phyloP scores from a whole-genome alignment of 2,797 vertebrate genomes.

The Podarcis siculus region DNA sequence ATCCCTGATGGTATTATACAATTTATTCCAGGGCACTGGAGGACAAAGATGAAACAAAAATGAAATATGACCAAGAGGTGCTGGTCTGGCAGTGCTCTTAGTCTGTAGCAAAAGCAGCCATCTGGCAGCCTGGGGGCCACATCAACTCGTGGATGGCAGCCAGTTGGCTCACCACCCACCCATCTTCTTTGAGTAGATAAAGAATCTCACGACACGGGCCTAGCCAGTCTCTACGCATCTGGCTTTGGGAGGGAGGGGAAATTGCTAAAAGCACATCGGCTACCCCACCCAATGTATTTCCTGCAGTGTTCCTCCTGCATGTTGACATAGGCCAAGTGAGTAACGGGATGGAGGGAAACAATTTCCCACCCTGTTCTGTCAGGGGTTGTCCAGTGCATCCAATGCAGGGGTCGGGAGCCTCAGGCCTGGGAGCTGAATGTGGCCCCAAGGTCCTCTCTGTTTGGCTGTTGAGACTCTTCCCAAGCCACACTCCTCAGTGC shows the following conservation, averaged over 20 bases:
- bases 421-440: neutral
- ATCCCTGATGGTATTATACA: neutral
- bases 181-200: conserved; percentile 17
- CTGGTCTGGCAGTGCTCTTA: conserved; percentile 16
- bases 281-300: neutral
- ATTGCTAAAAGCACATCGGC: neutral
- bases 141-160: conserved; percentile 13
- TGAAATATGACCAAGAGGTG: conserved; percentile 1
- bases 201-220: neutral
- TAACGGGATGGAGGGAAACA: neutral
- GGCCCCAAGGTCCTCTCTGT: too few relatives aligned
- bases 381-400: neutral
- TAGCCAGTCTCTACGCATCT: neutral
- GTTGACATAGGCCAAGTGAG: neutral
- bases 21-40: neutral
- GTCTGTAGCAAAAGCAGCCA: conserved; percentile 13
- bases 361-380: neutral
- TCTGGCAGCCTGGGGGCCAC: neutral
- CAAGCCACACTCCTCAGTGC: too few relatives aligned
- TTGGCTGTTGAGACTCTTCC: too few relatives aligned
- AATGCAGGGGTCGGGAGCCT: neutral
- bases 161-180: neutral
- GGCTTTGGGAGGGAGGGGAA: conserved; percentile 4
- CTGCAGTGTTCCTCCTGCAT: neutral
- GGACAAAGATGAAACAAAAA: conserved; percentile 22